Evolutionary conservation across 2,888 invertebrate genomes (phyloP).

Genomic region (Tetragonula carbonaria): DNA sequence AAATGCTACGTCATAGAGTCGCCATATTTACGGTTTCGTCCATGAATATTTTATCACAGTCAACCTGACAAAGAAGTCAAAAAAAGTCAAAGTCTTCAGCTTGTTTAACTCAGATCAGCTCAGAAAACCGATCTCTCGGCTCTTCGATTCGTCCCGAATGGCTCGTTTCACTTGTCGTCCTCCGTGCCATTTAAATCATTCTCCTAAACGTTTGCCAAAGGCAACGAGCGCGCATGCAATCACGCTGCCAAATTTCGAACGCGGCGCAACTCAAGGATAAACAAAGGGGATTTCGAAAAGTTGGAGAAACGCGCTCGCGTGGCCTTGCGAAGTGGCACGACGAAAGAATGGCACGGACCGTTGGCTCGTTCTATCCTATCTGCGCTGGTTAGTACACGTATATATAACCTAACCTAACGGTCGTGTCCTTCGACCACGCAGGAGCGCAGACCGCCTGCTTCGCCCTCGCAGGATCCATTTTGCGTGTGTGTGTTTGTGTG

Average conservation of each 20-base stretch:
- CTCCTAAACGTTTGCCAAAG: neutral
- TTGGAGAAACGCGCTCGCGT: conserved; percentile 16
- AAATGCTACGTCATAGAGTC: too few relatives aligned
- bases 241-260: neutral
- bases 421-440: conserved; percentile 74
- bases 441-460: conserved; percentile 53
- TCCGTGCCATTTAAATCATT: neutral
- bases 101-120: too few relatives aligned
- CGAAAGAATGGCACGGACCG: conserved; percentile 28
- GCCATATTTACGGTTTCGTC: too few relatives aligned
- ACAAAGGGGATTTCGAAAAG: neutral
- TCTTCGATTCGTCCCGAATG: too few relatives aligned
- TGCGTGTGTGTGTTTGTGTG: conserved; percentile 12
- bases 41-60: neutral
- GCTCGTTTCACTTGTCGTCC: neutral
- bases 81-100: neutral
- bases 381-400: conserved; percentile 53
- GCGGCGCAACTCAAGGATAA: neutral
- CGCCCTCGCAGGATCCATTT: conserved; percentile 61
- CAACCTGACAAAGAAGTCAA: neutral
- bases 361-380: conserved; percentile 70
- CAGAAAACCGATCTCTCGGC: too few relatives aligned
- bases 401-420: conserved; percentile 71
- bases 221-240: neutral
- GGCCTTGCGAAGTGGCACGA: conserved; percentile 11